These are phyloP conservation scores for Eupithecia centaureata DNA, from an alignment of 2,888 invertebrate genomes.

Conservation along the genomic window DNA sequence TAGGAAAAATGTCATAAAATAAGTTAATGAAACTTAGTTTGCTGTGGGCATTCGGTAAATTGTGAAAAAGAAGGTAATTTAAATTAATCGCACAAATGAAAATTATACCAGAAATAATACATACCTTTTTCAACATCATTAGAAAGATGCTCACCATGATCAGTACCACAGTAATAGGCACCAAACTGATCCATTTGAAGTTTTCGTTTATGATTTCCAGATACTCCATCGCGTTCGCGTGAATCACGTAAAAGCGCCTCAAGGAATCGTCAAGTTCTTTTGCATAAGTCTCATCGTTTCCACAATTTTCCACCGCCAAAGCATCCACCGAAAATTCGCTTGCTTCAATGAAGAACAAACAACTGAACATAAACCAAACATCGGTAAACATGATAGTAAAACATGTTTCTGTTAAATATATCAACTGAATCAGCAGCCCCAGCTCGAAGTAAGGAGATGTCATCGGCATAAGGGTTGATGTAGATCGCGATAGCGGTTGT, in stretches of 20 bases:
- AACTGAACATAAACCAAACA: slow-evolving; percentile 64
- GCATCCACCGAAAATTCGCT: slow-evolving; percentile 46
- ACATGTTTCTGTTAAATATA: slow-evolving; percentile 56
- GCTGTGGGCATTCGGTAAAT: not conserved
- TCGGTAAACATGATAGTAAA: slow-evolving; percentile 56
- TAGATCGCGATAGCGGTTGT: slow-evolving; percentile 60
- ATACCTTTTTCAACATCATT: slow-evolving; percentile 61
- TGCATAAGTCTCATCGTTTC: slow-evolving; percentile 52
- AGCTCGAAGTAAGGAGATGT: slow-evolving; percentile 64
- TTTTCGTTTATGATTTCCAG: slow-evolving; percentile 53
- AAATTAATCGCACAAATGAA: too few species aligned
- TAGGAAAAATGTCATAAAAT: too few species aligned
- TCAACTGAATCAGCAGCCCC: slow-evolving; percentile 57
- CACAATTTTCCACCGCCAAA: slow-evolving; percentile 33
- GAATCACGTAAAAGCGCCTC: slow-evolving; percentile 56
- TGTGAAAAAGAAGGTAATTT: not conserved
- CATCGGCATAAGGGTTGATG: slow-evolving; percentile 65
- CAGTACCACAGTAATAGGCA: slow-evolving; percentile 56
- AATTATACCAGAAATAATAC: too few species aligned
- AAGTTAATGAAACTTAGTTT: too few species aligned
- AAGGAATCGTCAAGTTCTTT: slow-evolving; percentile 54
- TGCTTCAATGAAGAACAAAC: slow-evolving; percentile 57
- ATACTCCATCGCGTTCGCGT: slow-evolving; percentile 58
- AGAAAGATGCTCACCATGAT: slow-evolving; percentile 56
- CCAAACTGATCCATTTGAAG: slow-evolving; percentile 63